These are phyloP conservation scores for Amorpha juglandis DNA, from an alignment of 2,888 invertebrate genomes.

Conservation along the genomic window DNA sequence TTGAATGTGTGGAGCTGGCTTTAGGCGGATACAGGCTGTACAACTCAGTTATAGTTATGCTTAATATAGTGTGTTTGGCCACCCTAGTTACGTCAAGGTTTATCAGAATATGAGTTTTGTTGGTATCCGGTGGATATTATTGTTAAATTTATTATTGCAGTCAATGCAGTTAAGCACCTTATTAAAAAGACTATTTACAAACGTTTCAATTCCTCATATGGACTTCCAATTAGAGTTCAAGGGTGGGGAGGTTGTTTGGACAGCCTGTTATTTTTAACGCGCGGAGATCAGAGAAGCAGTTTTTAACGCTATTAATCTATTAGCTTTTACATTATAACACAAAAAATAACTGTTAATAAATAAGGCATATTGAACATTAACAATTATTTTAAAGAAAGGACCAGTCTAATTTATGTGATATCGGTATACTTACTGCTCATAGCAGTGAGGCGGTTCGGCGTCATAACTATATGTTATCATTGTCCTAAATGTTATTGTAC, in stretches of 20 bases:
- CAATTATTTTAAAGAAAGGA: neutral
- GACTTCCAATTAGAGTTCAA: neutral
- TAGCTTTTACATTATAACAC: too few species aligned
- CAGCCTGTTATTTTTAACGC: too few species aligned
- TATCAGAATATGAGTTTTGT: conserved; percentile 23
- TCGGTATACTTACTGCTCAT: too few species aligned
- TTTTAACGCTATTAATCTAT: too few species aligned
- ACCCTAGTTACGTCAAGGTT: conserved; percentile 15
- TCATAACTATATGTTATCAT: neutral
- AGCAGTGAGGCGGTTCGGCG: neutral
- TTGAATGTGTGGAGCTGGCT: too few species aligned
- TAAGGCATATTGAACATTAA: too few species aligned
- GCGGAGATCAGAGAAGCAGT: too few species aligned
- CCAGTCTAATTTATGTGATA: neutral
- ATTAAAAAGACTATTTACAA: neutral
- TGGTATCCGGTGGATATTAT: conserved; percentile 11
- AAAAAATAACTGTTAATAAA: too few species aligned
- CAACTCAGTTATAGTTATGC: too few species aligned
- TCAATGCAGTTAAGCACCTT: conserved; percentile 11
- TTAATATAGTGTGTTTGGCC: neutral
- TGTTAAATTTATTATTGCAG: conserved; percentile 13
- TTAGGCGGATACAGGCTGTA: too few species aligned
- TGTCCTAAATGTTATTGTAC: neutral
- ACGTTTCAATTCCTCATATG: neutral
- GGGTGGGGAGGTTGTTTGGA: too few species aligned